phyloP scores from a whole-genome alignment of 2,797 vertebrate species.

The Poecilia gillii region DNA sequence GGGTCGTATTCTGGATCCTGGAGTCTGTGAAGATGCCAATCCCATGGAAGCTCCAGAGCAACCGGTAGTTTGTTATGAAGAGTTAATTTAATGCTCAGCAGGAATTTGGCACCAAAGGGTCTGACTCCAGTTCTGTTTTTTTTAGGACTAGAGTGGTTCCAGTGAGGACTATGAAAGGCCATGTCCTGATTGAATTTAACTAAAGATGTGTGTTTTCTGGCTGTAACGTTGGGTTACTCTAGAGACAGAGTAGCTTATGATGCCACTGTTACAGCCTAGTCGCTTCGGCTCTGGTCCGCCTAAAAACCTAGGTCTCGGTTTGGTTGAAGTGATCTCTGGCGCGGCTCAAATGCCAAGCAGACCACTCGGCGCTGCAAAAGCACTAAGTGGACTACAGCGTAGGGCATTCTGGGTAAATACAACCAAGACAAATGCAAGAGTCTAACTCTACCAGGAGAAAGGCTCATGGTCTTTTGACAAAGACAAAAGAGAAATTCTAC shows the following conservation, averaged over 20 bases:
- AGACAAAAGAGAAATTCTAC: too few relatives aligned
- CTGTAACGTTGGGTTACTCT: constrained; percentile 13
- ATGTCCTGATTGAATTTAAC: background rate
- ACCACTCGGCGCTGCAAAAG: too few relatives aligned
- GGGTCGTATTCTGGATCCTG: constrained; percentile 10
- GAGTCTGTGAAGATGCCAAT: constrained; percentile 25
- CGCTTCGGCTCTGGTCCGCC: constrained; percentile 43
- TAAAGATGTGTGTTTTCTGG: constrained; percentile 21
- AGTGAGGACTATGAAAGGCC: background rate
- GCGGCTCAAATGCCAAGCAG: too few relatives aligned
- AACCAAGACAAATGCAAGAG: too few relatives aligned
- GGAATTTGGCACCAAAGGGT: constrained; percentile 49
- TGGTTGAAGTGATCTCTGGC: too few relatives aligned
- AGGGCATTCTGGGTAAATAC: too few relatives aligned
- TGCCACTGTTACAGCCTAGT: constrained; percentile 36
- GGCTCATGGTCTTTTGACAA: too few relatives aligned
- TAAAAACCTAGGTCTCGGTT: background rate
- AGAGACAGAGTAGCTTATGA: constrained; percentile 12
- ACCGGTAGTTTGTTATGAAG: constrained; percentile 55
- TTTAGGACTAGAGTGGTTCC: constrained; percentile 8
- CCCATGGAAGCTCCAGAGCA: constrained; percentile 30
- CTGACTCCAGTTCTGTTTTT: constrained; percentile 23
- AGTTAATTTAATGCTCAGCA: constrained; percentile 62
- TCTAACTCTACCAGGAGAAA: too few relatives aligned
- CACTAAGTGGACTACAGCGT: too few relatives aligned